Evolutionary conservation across 2,113 vertebrate species (phyloP).

Genomic region (Ochotona princeps): DNA sequence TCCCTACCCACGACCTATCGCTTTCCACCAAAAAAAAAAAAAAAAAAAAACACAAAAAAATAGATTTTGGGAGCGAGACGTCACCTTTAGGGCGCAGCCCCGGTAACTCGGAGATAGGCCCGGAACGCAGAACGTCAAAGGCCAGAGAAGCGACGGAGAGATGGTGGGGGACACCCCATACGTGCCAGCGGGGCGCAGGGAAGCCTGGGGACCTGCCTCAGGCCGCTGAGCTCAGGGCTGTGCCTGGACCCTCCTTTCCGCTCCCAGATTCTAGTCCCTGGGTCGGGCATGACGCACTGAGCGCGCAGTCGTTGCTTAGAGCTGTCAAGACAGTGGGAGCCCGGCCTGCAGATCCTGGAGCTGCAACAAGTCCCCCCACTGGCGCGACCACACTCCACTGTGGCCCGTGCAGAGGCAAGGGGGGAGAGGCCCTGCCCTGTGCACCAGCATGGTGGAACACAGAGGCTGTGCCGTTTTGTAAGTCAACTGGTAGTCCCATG

Average conservation of each 20-base stretch:
- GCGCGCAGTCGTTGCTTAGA: not conserved
- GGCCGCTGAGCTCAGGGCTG: not conserved
- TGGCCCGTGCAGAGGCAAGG: not conserved
- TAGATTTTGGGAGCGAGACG: conserved; percentile 54
- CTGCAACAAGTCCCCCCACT: not conserved
- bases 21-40: conserved; percentile 50
- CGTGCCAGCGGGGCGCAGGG: conserved; percentile 5
- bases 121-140: not conserved
- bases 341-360: not conserved
- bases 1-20: not conserved
- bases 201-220: not conserved
- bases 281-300: not conserved
- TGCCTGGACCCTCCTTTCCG: not conserved
- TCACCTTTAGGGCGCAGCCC: conserved; percentile 39
- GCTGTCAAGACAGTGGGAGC: not conserved
- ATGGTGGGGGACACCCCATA: not conserved
- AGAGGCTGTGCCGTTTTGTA: not conserved
- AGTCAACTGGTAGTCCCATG: not conserved
- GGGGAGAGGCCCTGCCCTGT: not conserved
- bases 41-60: conserved; percentile 47
- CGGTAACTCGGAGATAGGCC: not conserved
- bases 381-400: not conserved
- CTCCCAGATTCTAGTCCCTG: not conserved
- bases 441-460: too few species aligned
- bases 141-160: not conserved